phyloP scores from a whole-genome alignment of 2,888 invertebrate genomes.

The Heliconius cydno region DNA sequence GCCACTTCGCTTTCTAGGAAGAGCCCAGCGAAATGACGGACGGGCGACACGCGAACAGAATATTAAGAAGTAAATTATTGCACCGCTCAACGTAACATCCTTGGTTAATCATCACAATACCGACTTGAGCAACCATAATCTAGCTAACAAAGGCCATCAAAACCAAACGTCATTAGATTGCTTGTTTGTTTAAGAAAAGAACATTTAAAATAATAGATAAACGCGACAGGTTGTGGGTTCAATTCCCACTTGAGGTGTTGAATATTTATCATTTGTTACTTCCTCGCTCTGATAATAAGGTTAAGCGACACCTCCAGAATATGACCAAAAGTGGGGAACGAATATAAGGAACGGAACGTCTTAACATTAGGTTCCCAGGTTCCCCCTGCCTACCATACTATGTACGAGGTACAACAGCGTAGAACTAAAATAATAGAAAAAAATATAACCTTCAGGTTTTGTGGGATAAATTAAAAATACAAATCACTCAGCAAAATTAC shows the following conservation, averaged over 20 bases:
- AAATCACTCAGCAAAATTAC: not conserved
- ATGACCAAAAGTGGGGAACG: not conserved
- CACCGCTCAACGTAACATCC: conserved; percentile 55
- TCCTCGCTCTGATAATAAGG: not conserved
- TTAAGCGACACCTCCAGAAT: too few species aligned
- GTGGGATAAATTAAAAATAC: not conserved
- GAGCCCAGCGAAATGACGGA: conserved; percentile 68
- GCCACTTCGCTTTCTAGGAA: conserved; percentile 78
- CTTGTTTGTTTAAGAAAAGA: not conserved
- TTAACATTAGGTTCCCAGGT: not conserved
- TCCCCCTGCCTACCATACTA: too few species aligned
- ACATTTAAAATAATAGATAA: not conserved
- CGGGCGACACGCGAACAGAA: conserved; percentile 61
- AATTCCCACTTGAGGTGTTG: not conserved
- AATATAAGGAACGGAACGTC: too few species aligned
- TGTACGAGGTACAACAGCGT: too few species aligned
- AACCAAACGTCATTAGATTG: not conserved
- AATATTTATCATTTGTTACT: not conserved
- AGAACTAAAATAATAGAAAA: not conserved
- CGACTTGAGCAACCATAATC: conserved; percentile 41
- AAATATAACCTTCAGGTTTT: not conserved
- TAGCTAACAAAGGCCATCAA: conserved; percentile 16
- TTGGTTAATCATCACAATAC: conserved; percentile 58
- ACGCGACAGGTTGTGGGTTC: not conserved
- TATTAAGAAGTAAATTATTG: conserved; percentile 63